Conservation (phyloP, 2,797 vertebrate genomes). For the Acrossocheilus wenchowensis region DNA sequence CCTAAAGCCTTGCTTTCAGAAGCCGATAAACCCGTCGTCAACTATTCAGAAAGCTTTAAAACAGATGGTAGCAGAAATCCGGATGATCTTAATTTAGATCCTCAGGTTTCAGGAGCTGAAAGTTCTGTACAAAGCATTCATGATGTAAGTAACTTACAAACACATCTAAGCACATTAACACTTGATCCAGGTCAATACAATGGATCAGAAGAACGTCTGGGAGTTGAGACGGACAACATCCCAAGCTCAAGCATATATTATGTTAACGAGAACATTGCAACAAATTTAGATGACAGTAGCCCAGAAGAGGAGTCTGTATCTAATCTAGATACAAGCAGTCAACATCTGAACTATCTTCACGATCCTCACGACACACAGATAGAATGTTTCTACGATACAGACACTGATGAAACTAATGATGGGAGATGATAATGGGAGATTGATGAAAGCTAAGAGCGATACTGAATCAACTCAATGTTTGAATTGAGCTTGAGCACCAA, state of each 20-base stretch:
- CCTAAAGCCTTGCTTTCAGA: conserved; percentile 13
- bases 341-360: conserved; percentile 7
- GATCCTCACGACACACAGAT: neutral
- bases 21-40: neutral
- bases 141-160: conserved; percentile 3
- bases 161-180: neutral
- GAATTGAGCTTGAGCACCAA: neutral
- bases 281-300: conserved; percentile 38
- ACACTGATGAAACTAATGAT: neutral
- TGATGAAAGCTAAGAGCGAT: neutral
- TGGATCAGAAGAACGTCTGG: neutral
- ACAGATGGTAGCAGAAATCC: neutral
- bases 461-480: neutral
- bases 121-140: conserved; percentile 15
- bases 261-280: conserved; percentile 38
- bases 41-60: neutral
- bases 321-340: conserved; percentile 24
- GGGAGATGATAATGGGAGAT: neutral
- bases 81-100: conserved; percentile 3
- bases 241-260: neutral
- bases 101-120: neutral
- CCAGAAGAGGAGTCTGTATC: neutral
- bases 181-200: conserved; percentile 22
- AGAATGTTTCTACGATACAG: neutral
- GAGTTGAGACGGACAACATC: neutral